Conservation (phyloP, 2,888 invertebrate species). For the Phrixothrix hirtus region DNA sequence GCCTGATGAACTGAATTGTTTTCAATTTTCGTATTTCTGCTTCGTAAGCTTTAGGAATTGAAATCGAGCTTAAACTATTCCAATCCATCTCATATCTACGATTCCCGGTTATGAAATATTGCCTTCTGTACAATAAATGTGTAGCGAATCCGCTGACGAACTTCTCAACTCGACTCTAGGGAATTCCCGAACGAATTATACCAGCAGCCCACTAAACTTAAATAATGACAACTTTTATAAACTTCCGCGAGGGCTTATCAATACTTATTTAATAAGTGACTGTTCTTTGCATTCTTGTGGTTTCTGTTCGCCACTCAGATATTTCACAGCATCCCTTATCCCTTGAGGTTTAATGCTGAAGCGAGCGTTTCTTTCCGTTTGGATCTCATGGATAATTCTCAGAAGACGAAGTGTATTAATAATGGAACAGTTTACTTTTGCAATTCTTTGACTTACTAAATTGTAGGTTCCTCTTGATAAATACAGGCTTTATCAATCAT, state of each 20-base stretch:
- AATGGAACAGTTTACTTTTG: constrained; percentile 35
- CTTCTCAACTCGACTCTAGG: constrained; percentile 13
- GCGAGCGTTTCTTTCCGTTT: constrained; percentile 27
- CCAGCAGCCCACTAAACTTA: neutral
- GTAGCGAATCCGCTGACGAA: constrained; percentile 6
- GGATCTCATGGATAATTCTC: constrained; percentile 29
- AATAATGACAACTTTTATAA: constrained; percentile 22
- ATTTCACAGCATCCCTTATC: constrained; percentile 32
- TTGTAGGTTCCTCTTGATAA: neutral
- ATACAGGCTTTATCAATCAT: neutral
- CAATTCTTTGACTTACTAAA: constrained; percentile 25
- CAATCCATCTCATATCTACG: constrained; percentile 21
- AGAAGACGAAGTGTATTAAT: constrained; percentile 34
- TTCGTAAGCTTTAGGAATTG: constrained; percentile 18
- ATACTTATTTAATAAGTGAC: constrained; percentile 27
- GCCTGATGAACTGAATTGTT: constrained; percentile 9
- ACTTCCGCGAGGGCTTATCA: constrained; percentile 27
- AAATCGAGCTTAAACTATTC: constrained; percentile 22
- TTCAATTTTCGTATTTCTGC: constrained; percentile 17
- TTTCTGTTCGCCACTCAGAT: constrained; percentile 32
- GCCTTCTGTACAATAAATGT: constrained; percentile 17
- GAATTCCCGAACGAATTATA: constrained; percentile 15
- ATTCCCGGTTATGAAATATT: constrained; percentile 21
- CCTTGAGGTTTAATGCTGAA: constrained; percentile 27
- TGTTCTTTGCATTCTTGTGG: constrained; percentile 31